Evolutionary conservation across 2,113 vertebrate species (phyloP).

Genomic region (Tylochromis polylepis): DNA sequence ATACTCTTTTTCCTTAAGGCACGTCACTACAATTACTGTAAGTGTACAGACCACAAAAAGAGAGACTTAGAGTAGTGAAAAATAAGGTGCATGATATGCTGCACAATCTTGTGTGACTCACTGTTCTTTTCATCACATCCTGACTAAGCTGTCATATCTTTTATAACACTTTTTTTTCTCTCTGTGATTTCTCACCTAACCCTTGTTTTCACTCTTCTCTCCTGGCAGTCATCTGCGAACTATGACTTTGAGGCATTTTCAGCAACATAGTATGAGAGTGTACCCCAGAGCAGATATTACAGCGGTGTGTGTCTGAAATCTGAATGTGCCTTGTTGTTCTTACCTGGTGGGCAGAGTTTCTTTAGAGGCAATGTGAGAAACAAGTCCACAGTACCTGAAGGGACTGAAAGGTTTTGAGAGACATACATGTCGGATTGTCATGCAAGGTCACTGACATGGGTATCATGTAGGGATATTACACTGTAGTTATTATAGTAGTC

Average conservation of each 20-base stretch:
- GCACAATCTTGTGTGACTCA: not conserved
- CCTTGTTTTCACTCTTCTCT: not conserved
- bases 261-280: not conserved
- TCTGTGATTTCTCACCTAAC: not conserved
- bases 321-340: not conserved
- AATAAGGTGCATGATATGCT: not conserved
- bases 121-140: not conserved
- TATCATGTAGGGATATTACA: not conserved
- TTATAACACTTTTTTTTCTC: not conserved
- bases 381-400: not conserved
- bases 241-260: conserved; percentile 16
- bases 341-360: not conserved
- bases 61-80: not conserved
- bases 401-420: not conserved
- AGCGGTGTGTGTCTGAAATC: not conserved
- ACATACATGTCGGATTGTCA: not conserved
- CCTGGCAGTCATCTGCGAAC: not conserved
- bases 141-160: not conserved
- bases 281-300: conserved; percentile 30
- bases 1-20: not conserved
- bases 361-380: not conserved
- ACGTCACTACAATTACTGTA: not conserved
- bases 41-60: not conserved
- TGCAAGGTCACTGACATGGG: not conserved
- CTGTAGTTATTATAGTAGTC: not conserved